Evolutionary conservation across 2,113 vertebrate genomes (phyloP).

Genomic region (Hirundichthys speculiger): DNA sequence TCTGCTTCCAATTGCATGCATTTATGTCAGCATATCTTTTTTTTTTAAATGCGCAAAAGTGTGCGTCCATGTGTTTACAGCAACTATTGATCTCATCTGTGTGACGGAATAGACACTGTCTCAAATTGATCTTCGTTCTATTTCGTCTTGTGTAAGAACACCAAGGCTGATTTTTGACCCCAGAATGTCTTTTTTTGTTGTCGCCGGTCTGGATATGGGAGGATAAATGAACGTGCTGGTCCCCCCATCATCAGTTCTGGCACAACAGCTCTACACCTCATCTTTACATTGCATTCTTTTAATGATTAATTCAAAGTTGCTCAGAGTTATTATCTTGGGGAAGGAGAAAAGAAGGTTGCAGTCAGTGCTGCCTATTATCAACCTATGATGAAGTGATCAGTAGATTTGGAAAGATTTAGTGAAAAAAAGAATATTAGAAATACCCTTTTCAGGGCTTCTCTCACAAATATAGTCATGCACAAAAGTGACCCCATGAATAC

Average conservation of each 20-base stretch:
- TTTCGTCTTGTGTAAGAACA: slow-evolving; percentile 42
- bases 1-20: neutral
- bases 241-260: neutral
- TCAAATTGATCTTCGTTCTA: slow-evolving; percentile 49
- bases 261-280: neutral
- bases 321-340: too few species aligned
- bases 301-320: neutral
- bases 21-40: too few species aligned
- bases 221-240: slow-evolving; percentile 30
- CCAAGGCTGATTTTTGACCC: slow-evolving; percentile 40
- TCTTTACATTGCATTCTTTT: too few species aligned
- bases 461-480: slow-evolving; percentile 11
- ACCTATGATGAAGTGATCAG: too few species aligned
- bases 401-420: neutral
- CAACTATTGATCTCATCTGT: slow-evolving; percentile 22
- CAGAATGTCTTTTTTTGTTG: slow-evolving; percentile 19
- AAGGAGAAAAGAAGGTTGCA: too few species aligned
- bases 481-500: too few species aligned
- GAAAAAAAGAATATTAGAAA: neutral
- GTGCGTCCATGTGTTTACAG: slow-evolving; percentile 6
- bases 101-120: slow-evolving; percentile 23
- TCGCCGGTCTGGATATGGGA: slow-evolving; percentile 34
- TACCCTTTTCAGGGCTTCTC: slow-evolving; percentile 5
- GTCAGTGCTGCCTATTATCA: too few species aligned
- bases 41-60: neutral